Percentiles rank a stretch among this genome's conserved stretches.
Conservation (phyloP, 2,797 vertebrate genomes). For the Cichlasoma orientale region DNA sequence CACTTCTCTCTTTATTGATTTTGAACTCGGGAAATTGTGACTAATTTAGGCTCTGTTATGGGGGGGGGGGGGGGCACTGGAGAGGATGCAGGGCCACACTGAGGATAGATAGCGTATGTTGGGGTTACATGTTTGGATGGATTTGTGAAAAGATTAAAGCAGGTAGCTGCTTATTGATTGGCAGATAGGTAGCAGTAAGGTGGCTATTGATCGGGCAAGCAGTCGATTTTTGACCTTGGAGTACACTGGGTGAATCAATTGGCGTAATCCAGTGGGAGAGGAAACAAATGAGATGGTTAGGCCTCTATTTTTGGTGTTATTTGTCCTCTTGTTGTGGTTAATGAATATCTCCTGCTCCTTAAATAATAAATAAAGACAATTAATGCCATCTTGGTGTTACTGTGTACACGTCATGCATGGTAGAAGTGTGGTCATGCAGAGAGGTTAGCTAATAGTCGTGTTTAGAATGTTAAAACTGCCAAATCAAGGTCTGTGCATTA, state of each 20-base stretch:
- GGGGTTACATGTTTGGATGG: slow-evolving; percentile 26
- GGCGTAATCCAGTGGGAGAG: slow-evolving; percentile 53
- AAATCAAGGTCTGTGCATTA: neutral
- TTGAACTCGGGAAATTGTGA: slow-evolving; percentile 27
- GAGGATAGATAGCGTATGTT: slow-evolving; percentile 14
- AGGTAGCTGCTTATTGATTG: slow-evolving; percentile 72
- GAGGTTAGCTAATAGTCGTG: neutral
- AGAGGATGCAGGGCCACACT: slow-evolving; percentile 7
- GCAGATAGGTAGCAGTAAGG: slow-evolving; percentile 51
- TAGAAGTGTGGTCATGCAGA: neutral
- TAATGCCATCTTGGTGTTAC: neutral
- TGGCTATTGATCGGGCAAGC: slow-evolving; percentile 73
- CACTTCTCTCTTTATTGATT: slow-evolving; percentile 41
- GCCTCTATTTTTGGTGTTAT: neutral
- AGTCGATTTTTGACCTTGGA: slow-evolving; percentile 66
- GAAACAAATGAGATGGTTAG: neutral
- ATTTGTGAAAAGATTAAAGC: slow-evolving; percentile 65
- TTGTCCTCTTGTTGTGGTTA: neutral
- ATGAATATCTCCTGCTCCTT: neutral
- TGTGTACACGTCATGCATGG: neutral
- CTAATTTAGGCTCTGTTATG: slow-evolving; percentile 23
- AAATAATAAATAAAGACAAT: neutral
- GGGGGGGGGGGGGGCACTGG: no score
- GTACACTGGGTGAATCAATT: slow-evolving; percentile 67
- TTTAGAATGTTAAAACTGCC: neutral